Evolutionary conservation across 2,797 vertebrate genomes (phyloP), one percentile per base, ranked within the genome.

Genomic region (Anabas testudineus): DNA sequence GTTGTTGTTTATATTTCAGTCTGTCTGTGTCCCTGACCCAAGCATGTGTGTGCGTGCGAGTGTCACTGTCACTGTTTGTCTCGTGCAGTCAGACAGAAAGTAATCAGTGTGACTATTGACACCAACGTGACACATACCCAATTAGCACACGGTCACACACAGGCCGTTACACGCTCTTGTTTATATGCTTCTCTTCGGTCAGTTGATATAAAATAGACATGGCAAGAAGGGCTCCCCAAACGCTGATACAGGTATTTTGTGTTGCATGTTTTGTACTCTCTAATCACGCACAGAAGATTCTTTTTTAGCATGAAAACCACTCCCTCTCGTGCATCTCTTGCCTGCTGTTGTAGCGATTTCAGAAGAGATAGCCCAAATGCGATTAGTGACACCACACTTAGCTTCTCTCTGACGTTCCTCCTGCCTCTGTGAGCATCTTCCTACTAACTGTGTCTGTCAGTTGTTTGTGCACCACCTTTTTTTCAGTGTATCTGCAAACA

Each of bases 41-140:
- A 6, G 21, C 21, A 7, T 42, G 22, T 54, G 59, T 34, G 5
- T 24, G 15, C 10, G 10, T 5, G 7, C 4, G 9, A 24, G 19
- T 68, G 48, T 66, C 26, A 28, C 10, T 51, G 30, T 53, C 26
- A 19, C 24, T 28, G 45, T 66, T 61, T 69, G 61, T 71, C 39
- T 21, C 54, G 19, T 74, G 48, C 64, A 70, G 39, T 72, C 76
- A 67, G 65, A 81, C 70, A 67, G 67, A 82, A 81, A 71, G 43
- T 67, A 72, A 87, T 84, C 77, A 55, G 84, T 88, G 60, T 62
- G 62, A 66, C 34, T 71, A 79, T 85, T 71, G 80, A 89, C 59
- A 69, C 21, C 47, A 58, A 62, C 67, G 49, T 46, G 34, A 52
- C 71, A 62, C 57, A 61, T 14, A 36, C 10, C 2, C 34, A 36